Evolutionary conservation across 35 echinoderm and acorn worm genomes (phyloP).

Genomic region (Heliocidaris tuberculata): DNA sequence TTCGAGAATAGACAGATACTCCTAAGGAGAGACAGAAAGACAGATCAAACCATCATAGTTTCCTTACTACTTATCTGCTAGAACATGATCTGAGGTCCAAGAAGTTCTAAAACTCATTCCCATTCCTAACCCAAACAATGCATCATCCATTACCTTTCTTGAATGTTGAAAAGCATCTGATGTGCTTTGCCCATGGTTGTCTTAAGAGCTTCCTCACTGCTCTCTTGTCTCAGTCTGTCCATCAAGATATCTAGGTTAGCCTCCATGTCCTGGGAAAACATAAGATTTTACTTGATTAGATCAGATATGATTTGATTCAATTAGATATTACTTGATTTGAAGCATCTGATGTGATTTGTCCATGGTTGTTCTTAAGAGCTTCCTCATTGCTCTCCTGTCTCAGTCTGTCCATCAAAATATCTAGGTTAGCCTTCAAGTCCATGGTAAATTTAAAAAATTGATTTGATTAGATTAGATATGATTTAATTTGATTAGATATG

Average conservation of each 20-base stretch:
- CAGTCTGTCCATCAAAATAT: slow-evolving; percentile 91
- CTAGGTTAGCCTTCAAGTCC: slow-evolving; percentile 95
- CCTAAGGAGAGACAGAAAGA: too few relatives aligned
- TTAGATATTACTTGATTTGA: neutral
- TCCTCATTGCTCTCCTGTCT: slow-evolving; percentile 95
- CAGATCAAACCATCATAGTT: too few relatives aligned
- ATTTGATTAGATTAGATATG: neutral
- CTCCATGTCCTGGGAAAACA: slow-evolving; percentile 79
- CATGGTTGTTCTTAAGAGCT: slow-evolving; percentile 63
- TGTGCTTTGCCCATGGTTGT: slow-evolving; percentile 73
- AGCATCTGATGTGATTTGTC: slow-evolving; percentile 60
- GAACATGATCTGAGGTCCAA: too few relatives aligned
- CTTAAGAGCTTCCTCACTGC: slow-evolving; percentile 79
- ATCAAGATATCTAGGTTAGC: slow-evolving; percentile 96
- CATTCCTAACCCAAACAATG: too few relatives aligned
- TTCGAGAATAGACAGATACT: too few relatives aligned
- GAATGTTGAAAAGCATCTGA: slow-evolving; percentile 80
- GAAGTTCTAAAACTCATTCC: too few relatives aligned
- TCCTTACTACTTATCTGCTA: too few relatives aligned
- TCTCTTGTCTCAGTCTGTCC: slow-evolving; percentile 92
- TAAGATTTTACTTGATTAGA: neutral
- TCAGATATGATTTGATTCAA: neutral
- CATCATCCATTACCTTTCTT: slow-evolving; percentile 62
- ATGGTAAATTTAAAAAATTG: slow-evolving; percentile 25
- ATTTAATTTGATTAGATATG: neutral